Base-by-base conservation (phyloP, 2,888 invertebrate species). In the Automeris io region DNA sequence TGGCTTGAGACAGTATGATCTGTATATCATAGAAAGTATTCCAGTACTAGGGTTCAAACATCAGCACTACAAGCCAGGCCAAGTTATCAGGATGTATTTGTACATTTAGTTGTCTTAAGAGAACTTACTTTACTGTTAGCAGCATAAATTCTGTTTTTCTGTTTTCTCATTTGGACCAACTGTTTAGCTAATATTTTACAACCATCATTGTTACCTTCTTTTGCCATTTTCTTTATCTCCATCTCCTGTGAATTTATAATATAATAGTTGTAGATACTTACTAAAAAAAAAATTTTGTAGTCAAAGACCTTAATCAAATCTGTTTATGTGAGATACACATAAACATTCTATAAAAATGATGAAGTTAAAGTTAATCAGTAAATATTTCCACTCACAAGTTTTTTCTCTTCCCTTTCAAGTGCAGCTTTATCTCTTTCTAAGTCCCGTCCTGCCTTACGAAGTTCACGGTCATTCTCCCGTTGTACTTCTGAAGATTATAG, bases 221-320 rank as follows among this genome's bases (percentile, higher is more conserved):
- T 93, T 0, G 96, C 97, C 74, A 93, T 89, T 61, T 95, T 95
- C 66, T 94, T 95, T 35, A 97, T 97, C 70, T 97, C 96, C 70
- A 90, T 78, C 83, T 95, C 94, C 92, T 95, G 63, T 13, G 82
- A 25, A 8, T 16, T 29, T 5, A 24, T 23, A 18, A 34, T 12
- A 22, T n/a, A 26, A 19, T 5, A 19, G 4, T 19, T 5, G 6
- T 19, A 19, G 19, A 19, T 19, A 19, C 19, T 19, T 19, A 19
- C 19, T 19, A 19, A 19, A 5, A 6, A 5, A 19, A 19, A n/a
- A n/a, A n/a, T n/a, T n/a, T n/a, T n/a, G n/a, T n/a, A n/a, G n/a
- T n/a, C n/a, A n/a, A n/a, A n/a, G n/a, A n/a, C n/a, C n/a, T n/a
- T n/a, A n/a, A n/a, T 19, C 3, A 19, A 19, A 5, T 19, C 19